Base-by-base conservation (phyloP, 1,140 invertebrate species). In the Drosophila takahashii region DNA sequence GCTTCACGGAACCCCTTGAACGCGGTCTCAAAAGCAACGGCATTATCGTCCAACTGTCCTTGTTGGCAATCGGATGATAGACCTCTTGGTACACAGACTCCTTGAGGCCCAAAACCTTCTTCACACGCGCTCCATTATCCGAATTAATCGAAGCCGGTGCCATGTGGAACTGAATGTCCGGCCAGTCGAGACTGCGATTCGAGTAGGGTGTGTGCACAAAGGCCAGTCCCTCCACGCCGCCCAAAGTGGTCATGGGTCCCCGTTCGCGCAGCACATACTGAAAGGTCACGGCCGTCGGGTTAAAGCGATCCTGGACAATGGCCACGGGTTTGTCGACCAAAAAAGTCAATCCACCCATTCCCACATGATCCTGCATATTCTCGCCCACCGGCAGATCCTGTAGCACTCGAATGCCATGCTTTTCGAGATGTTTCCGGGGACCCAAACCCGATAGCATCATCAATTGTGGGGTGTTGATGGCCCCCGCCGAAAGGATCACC, bases 401-500 rank as follows among this genome's bases (percentile, higher is more conserved):
- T 0, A 97, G 66, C 0, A 96, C 94, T 8, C 94, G 94, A 37
- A 98, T 96, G 5, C 95, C 95, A 15, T 96, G 91, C 37, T 95
- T 92, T 44, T 93, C 91, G 8, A 98, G 93, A 71, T 98, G 96
- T 5, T 95, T 93, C 34, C 93, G 93, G 0, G 97, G 97, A 1
- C 97, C 97, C 44, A 98, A 94, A 0, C 97, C 97, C 0, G 97
- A 98, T 0, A 98, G 85, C 97, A 98, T 97, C 51, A 98, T 91
- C 32, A 98, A 90, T 73, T 97, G 96, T 0, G 97, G 95, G 16
- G 94, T 95, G 54, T 96, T 96, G 6, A 98, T 96, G 0, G 96
- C 94, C 0, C 97, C 97, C 1, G 96, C 96, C 1, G 96, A 96
- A 6, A 97, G 71, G 32, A 97, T 95, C 0, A 97, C 94, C 92